Evolutionary conservation across 1,140 invertebrate genomes (phyloP).

Genomic region (Matsumurasca onukii): DNA sequence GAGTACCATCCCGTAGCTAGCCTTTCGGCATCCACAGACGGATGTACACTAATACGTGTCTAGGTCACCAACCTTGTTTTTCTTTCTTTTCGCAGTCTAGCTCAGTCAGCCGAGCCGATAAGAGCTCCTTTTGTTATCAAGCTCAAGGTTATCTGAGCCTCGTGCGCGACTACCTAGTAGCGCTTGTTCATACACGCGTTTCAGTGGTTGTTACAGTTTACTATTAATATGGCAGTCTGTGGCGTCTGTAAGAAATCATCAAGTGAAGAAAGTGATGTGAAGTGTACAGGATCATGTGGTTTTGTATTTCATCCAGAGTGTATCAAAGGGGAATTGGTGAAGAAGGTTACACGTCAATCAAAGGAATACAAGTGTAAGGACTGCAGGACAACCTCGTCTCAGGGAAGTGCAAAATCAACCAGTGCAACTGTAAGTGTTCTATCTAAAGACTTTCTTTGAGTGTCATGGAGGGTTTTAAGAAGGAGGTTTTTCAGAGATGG

Average conservation of each 20-base stretch:
- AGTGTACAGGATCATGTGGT: constrained; percentile 12
- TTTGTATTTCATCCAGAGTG: background rate
- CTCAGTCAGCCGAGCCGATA: constrained; percentile 9
- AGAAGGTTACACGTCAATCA: background rate
- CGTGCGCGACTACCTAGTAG: background rate
- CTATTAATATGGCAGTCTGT: background rate
- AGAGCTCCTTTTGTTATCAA: background rate
- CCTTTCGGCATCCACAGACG: no score
- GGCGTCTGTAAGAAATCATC: constrained; percentile 2
- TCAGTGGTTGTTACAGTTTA: background rate
- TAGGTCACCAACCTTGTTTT: no score
- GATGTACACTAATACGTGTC: no score
- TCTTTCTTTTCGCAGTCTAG: no score
- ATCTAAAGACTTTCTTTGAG: background rate
- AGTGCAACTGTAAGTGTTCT: background rate
- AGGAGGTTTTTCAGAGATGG: background rate
- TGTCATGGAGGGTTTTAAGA: constrained; percentile 3
- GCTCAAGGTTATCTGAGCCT: background rate
- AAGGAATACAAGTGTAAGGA: constrained; percentile 3
- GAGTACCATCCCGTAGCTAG: no score
- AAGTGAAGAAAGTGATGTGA: background rate
- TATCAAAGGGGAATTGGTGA: background rate
- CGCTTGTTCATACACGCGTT: background rate
- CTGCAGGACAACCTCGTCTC: background rate
- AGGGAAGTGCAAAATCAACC: background rate